Conservation (phyloP, 92 coral and sea anemone genomes). For the Epizoanthus stellaris region DNA sequence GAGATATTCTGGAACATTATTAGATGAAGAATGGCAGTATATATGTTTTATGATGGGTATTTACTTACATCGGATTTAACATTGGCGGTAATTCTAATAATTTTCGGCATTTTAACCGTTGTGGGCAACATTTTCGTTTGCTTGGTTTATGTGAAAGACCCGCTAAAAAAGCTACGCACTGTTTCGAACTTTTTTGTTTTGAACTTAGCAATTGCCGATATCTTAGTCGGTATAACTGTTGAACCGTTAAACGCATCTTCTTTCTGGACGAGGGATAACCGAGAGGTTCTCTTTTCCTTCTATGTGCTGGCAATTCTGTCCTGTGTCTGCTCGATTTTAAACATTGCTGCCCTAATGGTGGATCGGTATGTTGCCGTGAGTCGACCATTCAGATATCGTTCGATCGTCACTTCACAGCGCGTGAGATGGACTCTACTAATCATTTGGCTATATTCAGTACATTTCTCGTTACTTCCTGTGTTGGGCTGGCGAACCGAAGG, state of each 20-base stretch:
- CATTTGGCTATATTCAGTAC: constrained; percentile 76
- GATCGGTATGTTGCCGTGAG: constrained; percentile 84
- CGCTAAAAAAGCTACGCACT: constrained; percentile 71
- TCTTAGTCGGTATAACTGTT: constrained; percentile 75
- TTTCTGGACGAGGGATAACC: constrained; percentile 70
- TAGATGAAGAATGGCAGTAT: constrained; percentile 43
- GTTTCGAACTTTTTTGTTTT: constrained; percentile 72
- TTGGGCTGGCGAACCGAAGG: constrained; percentile 81
- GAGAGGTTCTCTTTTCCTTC: constrained; percentile 66
- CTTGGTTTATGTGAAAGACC: constrained; percentile 69
- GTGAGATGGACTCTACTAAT: constrained; percentile 61
- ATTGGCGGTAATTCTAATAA: constrained; percentile 64
- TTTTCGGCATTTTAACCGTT: constrained; percentile 75
- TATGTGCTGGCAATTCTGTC: constrained; percentile 82
- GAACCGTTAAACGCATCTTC: constrained; percentile 80
- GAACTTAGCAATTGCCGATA: constrained; percentile 73
- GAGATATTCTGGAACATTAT: not conserved
- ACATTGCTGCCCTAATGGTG: constrained; percentile 76
- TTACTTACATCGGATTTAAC: constrained; percentile 66
- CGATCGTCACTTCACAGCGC: constrained; percentile 56
- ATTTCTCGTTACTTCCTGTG: constrained; percentile 78
- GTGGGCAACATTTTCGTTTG: constrained; percentile 73
- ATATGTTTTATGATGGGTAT: constrained; percentile 83
- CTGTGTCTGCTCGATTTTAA: constrained; percentile 81
- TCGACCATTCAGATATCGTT: constrained; percentile 75